phyloP scores from a whole-genome alignment of 2,888 invertebrate genomes.

The Zootermopsis nevadensis region DNA sequence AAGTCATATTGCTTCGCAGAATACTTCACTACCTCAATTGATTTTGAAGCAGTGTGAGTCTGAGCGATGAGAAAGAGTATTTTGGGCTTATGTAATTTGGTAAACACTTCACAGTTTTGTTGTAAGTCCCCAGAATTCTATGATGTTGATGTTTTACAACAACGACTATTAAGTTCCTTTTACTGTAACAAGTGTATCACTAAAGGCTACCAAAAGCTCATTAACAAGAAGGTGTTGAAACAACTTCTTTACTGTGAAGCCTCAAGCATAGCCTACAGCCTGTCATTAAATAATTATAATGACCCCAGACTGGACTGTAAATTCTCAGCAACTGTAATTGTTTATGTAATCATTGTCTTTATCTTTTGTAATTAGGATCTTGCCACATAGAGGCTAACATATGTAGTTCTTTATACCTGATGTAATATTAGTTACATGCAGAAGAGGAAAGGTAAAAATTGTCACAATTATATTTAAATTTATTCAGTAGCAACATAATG shows the following conservation, averaged over 20 bases:
- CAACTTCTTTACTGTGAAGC: constrained; percentile 23
- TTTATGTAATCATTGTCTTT: constrained; percentile 33
- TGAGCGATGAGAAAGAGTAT: too few species aligned
- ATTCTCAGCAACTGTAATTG: constrained; percentile 21
- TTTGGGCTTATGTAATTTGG: too few species aligned
- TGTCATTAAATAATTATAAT: constrained; percentile 23
- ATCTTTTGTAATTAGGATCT: constrained; percentile 30
- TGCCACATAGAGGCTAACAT: background rate
- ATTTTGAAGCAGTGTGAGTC: too few species aligned
- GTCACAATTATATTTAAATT: constrained; percentile 10
- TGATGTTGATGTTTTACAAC: background rate
- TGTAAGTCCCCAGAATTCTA: background rate
- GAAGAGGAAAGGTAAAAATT: background rate
- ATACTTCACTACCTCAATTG: too few species aligned
- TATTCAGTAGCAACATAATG: background rate
- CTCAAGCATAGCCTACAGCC: constrained; percentile 4
- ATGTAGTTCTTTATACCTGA: background rate
- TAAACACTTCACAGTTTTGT: too few species aligned
- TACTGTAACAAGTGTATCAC: background rate
- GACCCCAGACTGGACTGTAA: background rate
- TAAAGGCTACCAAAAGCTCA: constrained; percentile 1
- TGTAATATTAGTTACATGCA: too few species aligned
- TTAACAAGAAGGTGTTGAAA: constrained; percentile 15
- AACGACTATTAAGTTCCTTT: background rate
- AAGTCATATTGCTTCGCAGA: too few species aligned